A percentile compares a stretch with the other conserved stretches of the same genome.
phyloP scores from a whole-genome alignment of 2,888 invertebrate species.

The Tetragonula carbonaria region DNA sequence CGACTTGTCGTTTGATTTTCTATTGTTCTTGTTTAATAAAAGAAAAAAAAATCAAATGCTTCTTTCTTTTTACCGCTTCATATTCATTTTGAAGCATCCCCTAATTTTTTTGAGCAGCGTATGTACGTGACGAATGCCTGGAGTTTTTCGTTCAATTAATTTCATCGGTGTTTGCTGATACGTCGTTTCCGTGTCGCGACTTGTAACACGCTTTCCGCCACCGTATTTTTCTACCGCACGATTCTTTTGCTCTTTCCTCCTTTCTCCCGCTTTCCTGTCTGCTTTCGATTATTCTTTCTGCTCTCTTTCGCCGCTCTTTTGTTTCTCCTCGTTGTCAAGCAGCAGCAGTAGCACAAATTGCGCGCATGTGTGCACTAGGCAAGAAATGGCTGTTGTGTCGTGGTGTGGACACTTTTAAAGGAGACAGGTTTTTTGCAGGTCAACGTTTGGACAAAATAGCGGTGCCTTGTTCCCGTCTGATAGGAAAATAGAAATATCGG shows the following conservation, averaged over 20 bases:
- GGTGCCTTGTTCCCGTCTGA: too few species aligned
- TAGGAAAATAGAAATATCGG: background rate
- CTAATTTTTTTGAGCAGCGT: too few species aligned
- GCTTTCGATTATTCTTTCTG: background rate
- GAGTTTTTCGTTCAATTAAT: conserved; percentile 18
- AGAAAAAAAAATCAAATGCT: too few species aligned
- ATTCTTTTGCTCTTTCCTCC: background rate
- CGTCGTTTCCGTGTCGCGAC: background rate
- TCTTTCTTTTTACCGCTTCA: too few species aligned
- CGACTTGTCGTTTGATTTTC: too few species aligned
- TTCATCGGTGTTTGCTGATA: background rate
- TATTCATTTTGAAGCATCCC: too few species aligned
- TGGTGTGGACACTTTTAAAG: background rate
- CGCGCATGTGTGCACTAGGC: background rate
- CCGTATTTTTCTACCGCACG: conserved; percentile 6
- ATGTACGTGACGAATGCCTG: background rate
- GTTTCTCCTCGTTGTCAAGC: background rate
- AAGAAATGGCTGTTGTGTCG: background rate
- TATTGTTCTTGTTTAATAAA: too few species aligned
- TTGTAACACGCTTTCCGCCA: background rate
- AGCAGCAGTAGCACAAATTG: background rate
- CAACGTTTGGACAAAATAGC: background rate
- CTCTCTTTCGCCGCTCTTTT: background rate
- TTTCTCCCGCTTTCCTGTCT: background rate
- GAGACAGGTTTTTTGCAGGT: background rate